phyloP scores from a whole-genome alignment of 2,113 vertebrate species.

The Dromaius novaehollandiae region DNA sequence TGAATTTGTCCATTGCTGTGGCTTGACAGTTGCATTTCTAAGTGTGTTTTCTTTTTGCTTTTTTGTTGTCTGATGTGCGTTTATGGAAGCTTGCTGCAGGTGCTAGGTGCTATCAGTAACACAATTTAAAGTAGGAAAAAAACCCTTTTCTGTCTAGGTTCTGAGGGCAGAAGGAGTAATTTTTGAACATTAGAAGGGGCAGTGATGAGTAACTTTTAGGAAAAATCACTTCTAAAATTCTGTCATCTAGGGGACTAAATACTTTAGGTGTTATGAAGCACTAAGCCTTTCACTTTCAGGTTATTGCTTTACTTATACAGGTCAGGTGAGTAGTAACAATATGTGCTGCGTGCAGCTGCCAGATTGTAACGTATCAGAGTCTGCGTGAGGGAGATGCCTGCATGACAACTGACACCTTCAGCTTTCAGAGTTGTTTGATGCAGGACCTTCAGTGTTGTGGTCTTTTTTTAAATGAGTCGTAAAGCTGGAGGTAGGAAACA shows the following conservation, averaged over 20 bases:
- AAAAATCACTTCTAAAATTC: neutral
- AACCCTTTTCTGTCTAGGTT: neutral
- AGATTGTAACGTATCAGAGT: neutral
- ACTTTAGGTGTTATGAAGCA: neutral
- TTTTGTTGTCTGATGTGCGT: neutral
- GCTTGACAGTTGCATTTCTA: neutral
- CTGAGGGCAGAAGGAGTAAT: neutral
- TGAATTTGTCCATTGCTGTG: neutral
- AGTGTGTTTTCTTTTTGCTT: neutral
- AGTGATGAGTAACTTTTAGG: neutral
- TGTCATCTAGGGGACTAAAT: neutral
- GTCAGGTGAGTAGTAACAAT: slow-evolving; percentile 24
- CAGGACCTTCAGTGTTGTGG: neutral
- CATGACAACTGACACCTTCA: neutral
- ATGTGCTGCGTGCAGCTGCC: slow-evolving; percentile 37
- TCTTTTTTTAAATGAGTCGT: neutral
- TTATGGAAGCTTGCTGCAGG: neutral
- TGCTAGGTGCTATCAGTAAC: neutral
- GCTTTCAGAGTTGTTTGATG: neutral
- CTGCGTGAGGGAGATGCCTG: neutral
- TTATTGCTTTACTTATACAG: slow-evolving; percentile 8
- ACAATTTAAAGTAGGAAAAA: neutral
- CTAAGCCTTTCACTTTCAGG: neutral
- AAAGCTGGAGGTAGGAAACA: neutral
- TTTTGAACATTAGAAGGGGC: neutral